Evolutionary conservation across 2,797 vertebrate genomes (phyloP).

Genomic region (Sternotherus odoratus): DNA sequence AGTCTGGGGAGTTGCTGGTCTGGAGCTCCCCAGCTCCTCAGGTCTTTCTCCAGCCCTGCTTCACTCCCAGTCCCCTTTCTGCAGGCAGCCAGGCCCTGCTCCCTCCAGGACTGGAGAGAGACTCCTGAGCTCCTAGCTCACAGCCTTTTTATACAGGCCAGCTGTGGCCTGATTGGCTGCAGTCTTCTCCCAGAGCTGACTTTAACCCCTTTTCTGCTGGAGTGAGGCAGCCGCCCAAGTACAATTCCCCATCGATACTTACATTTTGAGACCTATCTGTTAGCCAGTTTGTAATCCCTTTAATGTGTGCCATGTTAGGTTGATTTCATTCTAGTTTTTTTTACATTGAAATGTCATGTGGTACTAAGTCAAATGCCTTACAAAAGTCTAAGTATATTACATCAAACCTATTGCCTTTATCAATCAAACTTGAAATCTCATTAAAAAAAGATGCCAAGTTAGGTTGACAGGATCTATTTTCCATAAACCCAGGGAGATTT

Average conservation of each 20-base stretch:
- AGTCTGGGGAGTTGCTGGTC: too few relatives aligned
- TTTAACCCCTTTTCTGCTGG: too few relatives aligned
- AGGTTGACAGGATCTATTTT: background rate
- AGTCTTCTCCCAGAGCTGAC: too few relatives aligned
- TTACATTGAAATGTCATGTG: background rate
- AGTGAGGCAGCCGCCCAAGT: too few relatives aligned
- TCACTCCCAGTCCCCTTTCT: too few relatives aligned
- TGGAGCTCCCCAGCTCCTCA: too few relatives aligned
- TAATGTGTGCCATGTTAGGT: background rate
- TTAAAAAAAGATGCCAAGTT: background rate
- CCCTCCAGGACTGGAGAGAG: too few relatives aligned
- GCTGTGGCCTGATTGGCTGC: too few relatives aligned
- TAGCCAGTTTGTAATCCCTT: background rate
- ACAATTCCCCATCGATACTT: background rate
- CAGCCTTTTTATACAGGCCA: too few relatives aligned
- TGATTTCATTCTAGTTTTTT: background rate
- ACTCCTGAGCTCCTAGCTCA: too few relatives aligned
- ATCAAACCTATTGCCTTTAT: background rate
- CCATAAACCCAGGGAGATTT: background rate
- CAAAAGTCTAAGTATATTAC: background rate
- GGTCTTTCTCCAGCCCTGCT: too few relatives aligned
- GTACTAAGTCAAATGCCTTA: background rate
- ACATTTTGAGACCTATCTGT: background rate
- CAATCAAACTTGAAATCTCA: background rate
- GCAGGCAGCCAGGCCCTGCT: too few relatives aligned